A percentile compares a stretch with the other conserved stretches of the same genome.
These are phyloP conservation scores for Cheilosia pagana DNA, from an alignment of 2,888 invertebrate species.

Conservation along the genomic window DNA sequence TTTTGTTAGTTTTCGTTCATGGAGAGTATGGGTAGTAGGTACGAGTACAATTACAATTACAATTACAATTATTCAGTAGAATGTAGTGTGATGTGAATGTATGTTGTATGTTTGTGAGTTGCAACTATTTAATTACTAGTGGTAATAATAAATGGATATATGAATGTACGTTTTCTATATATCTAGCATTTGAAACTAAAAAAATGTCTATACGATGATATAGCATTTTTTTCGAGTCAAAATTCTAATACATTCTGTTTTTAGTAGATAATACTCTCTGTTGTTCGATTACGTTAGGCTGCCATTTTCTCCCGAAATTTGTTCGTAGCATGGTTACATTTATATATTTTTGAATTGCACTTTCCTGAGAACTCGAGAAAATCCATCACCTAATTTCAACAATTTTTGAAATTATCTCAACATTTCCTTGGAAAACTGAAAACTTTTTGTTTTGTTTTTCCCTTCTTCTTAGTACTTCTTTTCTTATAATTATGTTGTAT, in stretches of 20 bases:
- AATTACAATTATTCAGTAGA: too few relatives aligned
- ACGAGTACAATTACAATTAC: constrained; percentile 6
- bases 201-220: constrained; percentile 47
- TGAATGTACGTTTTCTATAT: constrained; percentile 14
- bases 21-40: neutral
- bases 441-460: constrained; percentile 35
- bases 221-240: constrained; percentile 55
- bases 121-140: constrained; percentile 3
- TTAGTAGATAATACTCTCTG: constrained; percentile 76
- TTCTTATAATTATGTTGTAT: neutral
- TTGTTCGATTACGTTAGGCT: constrained; percentile 79
- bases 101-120: constrained; percentile 11
- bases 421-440: constrained; percentile 5
- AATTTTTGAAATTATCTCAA: constrained; percentile 60
- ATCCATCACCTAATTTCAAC: constrained; percentile 79
- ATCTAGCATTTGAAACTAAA: constrained; percentile 64
- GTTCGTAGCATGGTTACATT: constrained; percentile 21
- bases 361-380: constrained; percentile 80
- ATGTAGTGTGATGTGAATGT: constrained; percentile 17
- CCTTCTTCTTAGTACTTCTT: constrained; percentile 55
- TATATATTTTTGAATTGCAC: constrained; percentile 70
- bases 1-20: neutral
- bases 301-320: constrained; percentile 77
- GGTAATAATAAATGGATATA: neutral
- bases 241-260: constrained; percentile 33